A percentile compares a stretch with the other conserved stretches of the same genome.
These are phyloP conservation scores for Deroplatys truncata DNA, from an alignment of 2,888 invertebrate genomes.

Conservation along the genomic window DNA sequence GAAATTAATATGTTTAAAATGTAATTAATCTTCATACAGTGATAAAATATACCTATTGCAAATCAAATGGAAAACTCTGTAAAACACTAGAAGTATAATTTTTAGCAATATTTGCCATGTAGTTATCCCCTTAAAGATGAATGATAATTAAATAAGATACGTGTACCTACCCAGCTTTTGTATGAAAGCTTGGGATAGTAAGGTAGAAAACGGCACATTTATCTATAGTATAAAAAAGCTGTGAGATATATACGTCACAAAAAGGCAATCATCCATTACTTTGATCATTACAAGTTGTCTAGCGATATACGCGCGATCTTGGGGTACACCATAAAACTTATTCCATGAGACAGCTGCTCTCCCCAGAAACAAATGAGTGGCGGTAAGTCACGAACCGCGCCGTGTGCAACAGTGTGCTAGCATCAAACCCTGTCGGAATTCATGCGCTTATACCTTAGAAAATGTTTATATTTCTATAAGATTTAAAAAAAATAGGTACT, in stretches of 20 bases:
- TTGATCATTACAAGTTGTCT: neutral
- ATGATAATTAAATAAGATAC: too few relatives aligned
- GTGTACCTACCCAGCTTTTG: too few relatives aligned
- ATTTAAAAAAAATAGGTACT: too few relatives aligned
- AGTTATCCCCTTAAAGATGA: too few relatives aligned
- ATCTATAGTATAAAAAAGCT: neutral
- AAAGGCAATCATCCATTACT: neutral
- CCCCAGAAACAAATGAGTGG: constrained; percentile 11
- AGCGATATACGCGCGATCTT: neutral
- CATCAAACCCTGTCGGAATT: neutral
- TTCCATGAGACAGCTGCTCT: neutral
- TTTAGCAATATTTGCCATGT: too few relatives aligned
- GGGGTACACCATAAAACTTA: constrained; percentile 7
- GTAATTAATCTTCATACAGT: too few relatives aligned
- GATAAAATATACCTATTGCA: too few relatives aligned
- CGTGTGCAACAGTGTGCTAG: neutral
- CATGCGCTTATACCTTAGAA: too few relatives aligned
- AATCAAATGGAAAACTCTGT: too few relatives aligned
- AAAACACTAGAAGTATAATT: too few relatives aligned
- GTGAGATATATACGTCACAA: neutral
- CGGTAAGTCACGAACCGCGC: neutral
- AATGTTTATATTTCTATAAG: too few relatives aligned
- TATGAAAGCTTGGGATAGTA: neutral
- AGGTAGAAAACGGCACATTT: neutral
- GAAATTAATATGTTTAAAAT: too few relatives aligned